These are phyloP conservation scores for Sander vitreus DNA, from an alignment of 2,113 vertebrate genomes.

Conservation along the genomic window DNA sequence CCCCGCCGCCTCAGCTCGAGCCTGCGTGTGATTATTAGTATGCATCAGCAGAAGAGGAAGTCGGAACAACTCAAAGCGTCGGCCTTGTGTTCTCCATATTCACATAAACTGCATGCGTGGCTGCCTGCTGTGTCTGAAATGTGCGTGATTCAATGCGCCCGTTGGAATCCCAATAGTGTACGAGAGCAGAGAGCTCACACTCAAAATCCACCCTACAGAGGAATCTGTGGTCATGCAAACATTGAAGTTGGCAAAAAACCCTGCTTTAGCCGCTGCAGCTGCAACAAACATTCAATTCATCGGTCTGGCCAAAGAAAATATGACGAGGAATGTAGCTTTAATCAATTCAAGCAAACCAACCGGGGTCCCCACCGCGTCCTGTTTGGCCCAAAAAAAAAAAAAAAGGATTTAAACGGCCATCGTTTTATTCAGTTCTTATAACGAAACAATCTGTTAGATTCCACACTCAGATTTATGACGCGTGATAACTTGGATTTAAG, in stretches of 20 bases:
- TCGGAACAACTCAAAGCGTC: neutral
- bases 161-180: constrained; percentile 22
- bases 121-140: constrained; percentile 38
- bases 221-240: constrained; percentile 72
- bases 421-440: constrained; percentile 44
- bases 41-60: neutral
- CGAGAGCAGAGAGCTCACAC: constrained; percentile 9
- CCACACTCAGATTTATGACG: constrained; percentile 35
- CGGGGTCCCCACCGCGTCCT: constrained; percentile 59
- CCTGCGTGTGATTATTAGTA: neutral
- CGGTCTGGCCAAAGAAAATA: constrained; percentile 72
- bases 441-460: constrained; percentile 32
- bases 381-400: constrained; percentile 51
- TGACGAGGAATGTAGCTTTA: constrained; percentile 75
- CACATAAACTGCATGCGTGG: neutral
- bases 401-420: constrained; percentile 36
- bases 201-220: constrained; percentile 62
- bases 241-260: constrained; percentile 65
- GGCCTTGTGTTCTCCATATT: constrained; percentile 2
- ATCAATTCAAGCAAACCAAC: constrained; percentile 74
- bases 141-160: constrained; percentile 20
- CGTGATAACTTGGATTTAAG: constrained; percentile 21
- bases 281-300: constrained; percentile 83
- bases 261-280: constrained; percentile 57
- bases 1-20: neutral